Evolutionary conservation across 2,888 invertebrate genomes (phyloP), one percentile per base, ranked within the genome.

Genomic region (Drosophila affinis): DNA sequence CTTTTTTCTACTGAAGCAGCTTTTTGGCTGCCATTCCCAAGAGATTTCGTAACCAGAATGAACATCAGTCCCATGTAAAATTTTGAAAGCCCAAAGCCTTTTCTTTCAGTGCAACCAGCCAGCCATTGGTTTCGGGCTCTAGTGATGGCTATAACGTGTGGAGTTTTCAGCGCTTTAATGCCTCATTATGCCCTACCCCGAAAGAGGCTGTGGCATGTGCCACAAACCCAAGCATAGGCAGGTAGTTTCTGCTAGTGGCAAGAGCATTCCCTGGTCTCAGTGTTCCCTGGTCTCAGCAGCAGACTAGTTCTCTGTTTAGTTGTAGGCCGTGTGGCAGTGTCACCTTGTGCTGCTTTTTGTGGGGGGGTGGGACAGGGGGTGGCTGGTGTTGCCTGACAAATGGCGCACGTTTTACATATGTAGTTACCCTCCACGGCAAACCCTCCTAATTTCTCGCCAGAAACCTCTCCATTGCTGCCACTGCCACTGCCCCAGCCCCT

Each of bases 341-440:
- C 39, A 39, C 39, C 39, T 39, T 39, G 39, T 39, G 39, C 39
- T 39, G 39, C 47, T 18, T 57, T 29, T 32, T 57, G 21, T 47
- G 17, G 48, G 21, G n/a, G 14, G 14, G 39, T n/a, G n/a, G n/a
- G n/a, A n/a, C n/a, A 0, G 14, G 14, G 39, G n/a, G n/a, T 10
- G 32, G 12, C 0, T 34, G 34, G 34, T 12, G 34, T 34, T 62
- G 69, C 57, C 80, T 87, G 84, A 87, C 88, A 85, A 85, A 85
- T 85, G 88, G 75, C 75, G 71, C 88, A 79, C 85, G 70, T 79
- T 79, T 87, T 87, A 89, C 88, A 85, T 87, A 79, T 75, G 72
- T 72, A 72, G 68, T 72, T 72, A 68, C 54, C 69, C 69, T 55
- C 75, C 39, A n/a, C 2, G 14, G 14, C 3, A 57, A 72, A 75